These are phyloP conservation scores for Sycophaga agraensis DNA, from an alignment of 1,140 invertebrate species.

Conservation along the genomic window DNA sequence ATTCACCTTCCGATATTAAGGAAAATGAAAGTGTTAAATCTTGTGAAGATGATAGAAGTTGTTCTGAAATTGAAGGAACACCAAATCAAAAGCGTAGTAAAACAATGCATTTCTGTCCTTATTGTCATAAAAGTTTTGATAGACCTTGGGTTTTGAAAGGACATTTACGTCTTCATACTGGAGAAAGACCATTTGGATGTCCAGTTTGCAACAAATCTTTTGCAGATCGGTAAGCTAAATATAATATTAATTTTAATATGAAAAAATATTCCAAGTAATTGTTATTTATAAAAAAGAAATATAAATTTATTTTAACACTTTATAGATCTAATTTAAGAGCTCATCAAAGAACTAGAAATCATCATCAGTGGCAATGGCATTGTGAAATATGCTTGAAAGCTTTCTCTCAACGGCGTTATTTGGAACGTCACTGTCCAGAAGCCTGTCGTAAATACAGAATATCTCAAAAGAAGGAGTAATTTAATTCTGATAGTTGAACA, in stretches of 20 bases:
- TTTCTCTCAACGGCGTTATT: conserved; percentile 72
- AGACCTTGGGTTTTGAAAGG: conserved; percentile 72
- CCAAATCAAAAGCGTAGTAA: conserved; percentile 50
- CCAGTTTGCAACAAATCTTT: conserved; percentile 72
- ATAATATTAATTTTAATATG: neutral
- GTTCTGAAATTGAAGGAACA: conserved; percentile 20
- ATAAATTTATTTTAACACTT: conserved; percentile 11
- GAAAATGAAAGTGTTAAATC: conserved; percentile 14
- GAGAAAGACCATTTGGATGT: conserved; percentile 69
- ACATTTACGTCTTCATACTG: conserved; percentile 68
- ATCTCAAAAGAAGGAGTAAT: conserved; percentile 45
- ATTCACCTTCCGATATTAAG: neutral
- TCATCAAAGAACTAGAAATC: conserved; percentile 69
- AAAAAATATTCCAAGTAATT: neutral
- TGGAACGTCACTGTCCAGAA: conserved; percentile 70
- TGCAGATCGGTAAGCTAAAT: conserved; percentile 65
- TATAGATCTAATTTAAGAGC: conserved; percentile 69
- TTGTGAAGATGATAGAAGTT: conserved; percentile 20
- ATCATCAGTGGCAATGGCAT: conserved; percentile 69
- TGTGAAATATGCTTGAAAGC: conserved; percentile 69
- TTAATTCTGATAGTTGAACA: neutral
- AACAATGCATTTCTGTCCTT: conserved; percentile 54
- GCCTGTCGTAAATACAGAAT: conserved; percentile 67
- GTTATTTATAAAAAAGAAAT: neutral
- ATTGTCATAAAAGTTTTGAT: conserved; percentile 62